phyloP scores from a whole-genome alignment of 2,888 invertebrate species.

The Belgica antarctica region DNA sequence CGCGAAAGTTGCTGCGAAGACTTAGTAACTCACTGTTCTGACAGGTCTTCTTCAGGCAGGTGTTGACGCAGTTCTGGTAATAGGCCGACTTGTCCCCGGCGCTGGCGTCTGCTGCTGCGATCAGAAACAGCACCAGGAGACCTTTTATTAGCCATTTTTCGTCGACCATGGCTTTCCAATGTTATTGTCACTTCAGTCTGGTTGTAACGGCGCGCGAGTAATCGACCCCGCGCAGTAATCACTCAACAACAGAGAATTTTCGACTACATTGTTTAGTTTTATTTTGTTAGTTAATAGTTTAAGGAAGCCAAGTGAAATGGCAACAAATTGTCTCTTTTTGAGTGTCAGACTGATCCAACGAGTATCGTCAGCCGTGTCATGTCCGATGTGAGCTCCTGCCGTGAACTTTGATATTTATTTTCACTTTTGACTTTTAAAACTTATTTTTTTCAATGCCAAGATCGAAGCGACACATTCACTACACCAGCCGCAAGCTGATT shows the following conservation, averaged over 20 bases:
- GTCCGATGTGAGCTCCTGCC: background rate
- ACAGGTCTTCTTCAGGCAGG: slow-evolving; percentile 20
- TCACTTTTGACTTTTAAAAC: background rate
- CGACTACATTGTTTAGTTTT: too few relatives aligned
- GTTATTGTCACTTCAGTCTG: too few relatives aligned
- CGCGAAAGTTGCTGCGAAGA: background rate
- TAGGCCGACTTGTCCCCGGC: slow-evolving; percentile 27
- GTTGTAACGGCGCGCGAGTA: too few relatives aligned
- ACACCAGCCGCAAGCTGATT: background rate
- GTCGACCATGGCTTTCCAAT: too few relatives aligned
- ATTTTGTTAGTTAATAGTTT: slow-evolving; percentile 1
- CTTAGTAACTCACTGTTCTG: slow-evolving; percentile 26
- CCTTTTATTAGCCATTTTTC: background rate
- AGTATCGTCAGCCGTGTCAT: background rate
- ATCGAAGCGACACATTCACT: slow-evolving; percentile 4
- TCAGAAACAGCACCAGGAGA: background rate
- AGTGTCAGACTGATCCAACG: background rate
- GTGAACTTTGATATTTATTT: slow-evolving; percentile 1
- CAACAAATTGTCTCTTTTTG: background rate
- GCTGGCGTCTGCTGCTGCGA: background rate
- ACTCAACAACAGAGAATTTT: too few relatives aligned
- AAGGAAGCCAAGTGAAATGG: background rate
- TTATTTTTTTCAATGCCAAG: too few relatives aligned
- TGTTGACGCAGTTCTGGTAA: slow-evolving; percentile 30
- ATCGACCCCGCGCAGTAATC: too few relatives aligned